phyloP scores from a whole-genome alignment of 2,888 invertebrate species.

The Hypercompe scribonia region DNA sequence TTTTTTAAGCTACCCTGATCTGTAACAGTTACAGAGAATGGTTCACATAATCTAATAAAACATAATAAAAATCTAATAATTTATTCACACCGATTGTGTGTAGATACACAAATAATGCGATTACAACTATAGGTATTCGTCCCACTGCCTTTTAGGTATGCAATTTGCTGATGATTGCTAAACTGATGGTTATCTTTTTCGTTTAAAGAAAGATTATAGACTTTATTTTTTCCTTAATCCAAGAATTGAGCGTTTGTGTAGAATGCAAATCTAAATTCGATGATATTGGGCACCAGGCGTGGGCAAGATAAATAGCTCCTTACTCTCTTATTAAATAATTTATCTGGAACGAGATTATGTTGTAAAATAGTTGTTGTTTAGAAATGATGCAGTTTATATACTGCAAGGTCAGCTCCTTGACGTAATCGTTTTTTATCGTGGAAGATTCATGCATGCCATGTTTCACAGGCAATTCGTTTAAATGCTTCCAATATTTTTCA shows the following conservation, averaged over 20 bases:
- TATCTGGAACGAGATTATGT: not conserved
- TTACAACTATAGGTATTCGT: no score
- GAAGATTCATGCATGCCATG: no score
- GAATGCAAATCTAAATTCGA: not conserved
- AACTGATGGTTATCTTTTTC: not conserved
- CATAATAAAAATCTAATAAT: no score
- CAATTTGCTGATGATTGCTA: no score
- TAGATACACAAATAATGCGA: no score
- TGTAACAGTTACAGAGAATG: no score
- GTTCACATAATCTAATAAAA: no score
- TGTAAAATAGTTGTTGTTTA: not conserved
- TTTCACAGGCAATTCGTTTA: no score
- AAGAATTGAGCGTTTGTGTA: not conserved
- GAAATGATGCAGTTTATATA: not conserved
- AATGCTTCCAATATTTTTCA: no score
- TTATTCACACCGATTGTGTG: no score
- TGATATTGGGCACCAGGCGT: not conserved
- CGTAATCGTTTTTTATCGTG: not conserved
- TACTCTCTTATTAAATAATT: not conserved
- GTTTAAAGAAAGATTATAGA: not conserved
- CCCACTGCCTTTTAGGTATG: no score
- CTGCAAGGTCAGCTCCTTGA: not conserved
- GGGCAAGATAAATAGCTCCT: not conserved
- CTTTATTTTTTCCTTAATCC: not conserved
- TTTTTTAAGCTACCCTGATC: no score